phyloP scores from a whole-genome alignment of 2,888 invertebrate genomes.

The Heliconius aoede region DNA sequence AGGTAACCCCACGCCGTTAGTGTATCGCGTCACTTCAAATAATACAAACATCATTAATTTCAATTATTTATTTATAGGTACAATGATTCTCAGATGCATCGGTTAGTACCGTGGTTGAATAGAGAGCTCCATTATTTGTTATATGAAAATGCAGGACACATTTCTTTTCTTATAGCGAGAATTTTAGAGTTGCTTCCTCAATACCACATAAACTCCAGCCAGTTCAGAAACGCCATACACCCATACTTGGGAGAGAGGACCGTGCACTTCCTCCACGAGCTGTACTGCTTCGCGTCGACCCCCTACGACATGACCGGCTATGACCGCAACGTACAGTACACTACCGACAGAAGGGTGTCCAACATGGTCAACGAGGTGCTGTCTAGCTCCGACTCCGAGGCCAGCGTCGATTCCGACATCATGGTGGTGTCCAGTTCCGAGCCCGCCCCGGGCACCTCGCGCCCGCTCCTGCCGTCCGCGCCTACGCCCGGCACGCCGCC shows the following conservation, averaged over 20 bases:
- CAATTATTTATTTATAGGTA: slow-evolving; percentile 79
- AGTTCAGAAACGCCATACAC: slow-evolving; percentile 88
- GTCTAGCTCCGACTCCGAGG: slow-evolving; percentile 70
- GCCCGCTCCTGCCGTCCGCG: slow-evolving; percentile 53
- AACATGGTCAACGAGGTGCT: slow-evolving; percentile 83
- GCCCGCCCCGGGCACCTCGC: slow-evolving; percentile 57
- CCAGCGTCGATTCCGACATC: slow-evolving; percentile 69
- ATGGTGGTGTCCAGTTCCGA: slow-evolving; percentile 68
- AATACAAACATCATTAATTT: neutral
- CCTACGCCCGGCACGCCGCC: slow-evolving; percentile 54
- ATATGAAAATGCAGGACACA: slow-evolving; percentile 85
- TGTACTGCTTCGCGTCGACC: slow-evolving; percentile 93
- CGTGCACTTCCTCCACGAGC: slow-evolving; percentile 94
- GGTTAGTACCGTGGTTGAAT: slow-evolving; percentile 94
- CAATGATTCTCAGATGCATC: slow-evolving; percentile 91
- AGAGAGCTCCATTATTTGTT: slow-evolving; percentile 92
- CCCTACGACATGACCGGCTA: slow-evolving; percentile 93
- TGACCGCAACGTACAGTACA: slow-evolving; percentile 88
- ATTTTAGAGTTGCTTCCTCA: slow-evolving; percentile 88
- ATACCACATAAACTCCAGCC: slow-evolving; percentile 86
- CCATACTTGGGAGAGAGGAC: slow-evolving; percentile 89
- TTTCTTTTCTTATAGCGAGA: slow-evolving; percentile 86
- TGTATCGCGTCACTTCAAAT: neutral
- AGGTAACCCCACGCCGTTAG: slow-evolving; percentile 81
- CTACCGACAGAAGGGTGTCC: slow-evolving; percentile 80